These are phyloP conservation scores for Myotis vivesi DNA, from an alignment of 2,797 vertebrate genomes.

Conservation along the genomic window DNA sequence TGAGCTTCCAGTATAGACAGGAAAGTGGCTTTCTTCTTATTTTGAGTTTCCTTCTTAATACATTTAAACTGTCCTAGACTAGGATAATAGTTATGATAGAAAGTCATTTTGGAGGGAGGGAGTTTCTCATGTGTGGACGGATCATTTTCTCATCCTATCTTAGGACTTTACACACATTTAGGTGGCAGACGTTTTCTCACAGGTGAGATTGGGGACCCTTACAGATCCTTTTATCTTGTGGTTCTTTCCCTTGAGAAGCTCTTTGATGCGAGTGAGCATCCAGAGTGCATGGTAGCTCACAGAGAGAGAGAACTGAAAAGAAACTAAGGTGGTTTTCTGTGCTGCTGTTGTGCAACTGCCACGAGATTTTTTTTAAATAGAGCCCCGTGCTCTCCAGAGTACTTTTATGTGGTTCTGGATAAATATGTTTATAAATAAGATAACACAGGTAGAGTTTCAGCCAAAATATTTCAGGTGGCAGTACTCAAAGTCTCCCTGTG, in stretches of 20 bases:
- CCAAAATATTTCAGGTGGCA: neutral
- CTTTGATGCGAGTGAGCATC: neutral
- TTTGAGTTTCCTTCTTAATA: neutral
- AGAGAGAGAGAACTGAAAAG: neutral
- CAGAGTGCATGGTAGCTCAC: neutral
- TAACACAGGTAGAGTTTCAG: neutral
- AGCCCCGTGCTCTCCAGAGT: neutral
- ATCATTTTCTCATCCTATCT: neutral
- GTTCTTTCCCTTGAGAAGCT: neutral
- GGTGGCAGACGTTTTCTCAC: neutral
- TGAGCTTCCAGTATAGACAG: neutral
- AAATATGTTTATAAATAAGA: neutral
- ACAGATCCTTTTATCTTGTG: neutral
- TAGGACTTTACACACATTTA: neutral
- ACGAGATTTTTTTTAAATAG: neutral
- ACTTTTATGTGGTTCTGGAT: neutral
- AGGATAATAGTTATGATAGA: neutral
- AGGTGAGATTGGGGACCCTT: neutral
- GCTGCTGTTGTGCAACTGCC: neutral
- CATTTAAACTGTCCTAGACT: neutral
- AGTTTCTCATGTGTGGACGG: neutral
- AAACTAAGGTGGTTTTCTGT: conserved; percentile 1
- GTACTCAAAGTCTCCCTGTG: neutral
- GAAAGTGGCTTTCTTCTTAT: neutral
- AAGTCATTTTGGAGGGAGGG: neutral